A percentile compares a stretch with the other conserved stretches of the same genome.
phyloP scores from a whole-genome alignment of 1,140 invertebrate species.

The Zaprionus gabonicus region DNA sequence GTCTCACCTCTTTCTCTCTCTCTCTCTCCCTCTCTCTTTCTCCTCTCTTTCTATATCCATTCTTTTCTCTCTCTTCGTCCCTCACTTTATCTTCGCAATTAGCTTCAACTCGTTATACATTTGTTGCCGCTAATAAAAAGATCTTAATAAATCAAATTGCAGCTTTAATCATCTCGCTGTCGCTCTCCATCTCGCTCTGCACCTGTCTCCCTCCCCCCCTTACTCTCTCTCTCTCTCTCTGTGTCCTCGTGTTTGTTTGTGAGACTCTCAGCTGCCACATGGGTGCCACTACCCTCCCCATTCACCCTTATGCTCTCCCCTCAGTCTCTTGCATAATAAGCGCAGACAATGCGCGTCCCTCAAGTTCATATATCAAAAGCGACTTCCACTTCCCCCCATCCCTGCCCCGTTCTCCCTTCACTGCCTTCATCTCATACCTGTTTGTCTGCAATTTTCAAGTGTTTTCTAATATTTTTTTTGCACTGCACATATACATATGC shows the following conservation, averaged over 20 bases:
- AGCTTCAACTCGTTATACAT: conserved; percentile 18
- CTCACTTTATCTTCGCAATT: conserved; percentile 1
- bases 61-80: neutral
- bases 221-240: neutral
- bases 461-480: conserved; percentile 47
- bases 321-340: conserved; percentile 54
- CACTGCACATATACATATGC: conserved; percentile 5
- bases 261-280: conserved; percentile 27
- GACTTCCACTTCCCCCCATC: neutral
- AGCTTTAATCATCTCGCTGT: conserved; percentile 35
- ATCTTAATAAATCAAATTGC: conserved; percentile 69
- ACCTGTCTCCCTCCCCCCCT: neutral
- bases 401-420: neutral
- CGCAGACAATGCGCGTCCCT: conserved; percentile 70
- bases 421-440: neutral
- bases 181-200: neutral
- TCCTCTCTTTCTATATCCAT: no score
- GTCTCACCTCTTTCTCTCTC: no score
- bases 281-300: neutral
- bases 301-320: neutral
- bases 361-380: conserved; percentile 80
- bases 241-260: neutral
- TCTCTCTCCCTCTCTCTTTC: no score
- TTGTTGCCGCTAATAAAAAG: conserved; percentile 55
- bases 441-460: conserved; percentile 75